Evolutionary conservation across 2,797 vertebrate species (phyloP).

Genomic region (Microctenopoma lineatum): DNA sequence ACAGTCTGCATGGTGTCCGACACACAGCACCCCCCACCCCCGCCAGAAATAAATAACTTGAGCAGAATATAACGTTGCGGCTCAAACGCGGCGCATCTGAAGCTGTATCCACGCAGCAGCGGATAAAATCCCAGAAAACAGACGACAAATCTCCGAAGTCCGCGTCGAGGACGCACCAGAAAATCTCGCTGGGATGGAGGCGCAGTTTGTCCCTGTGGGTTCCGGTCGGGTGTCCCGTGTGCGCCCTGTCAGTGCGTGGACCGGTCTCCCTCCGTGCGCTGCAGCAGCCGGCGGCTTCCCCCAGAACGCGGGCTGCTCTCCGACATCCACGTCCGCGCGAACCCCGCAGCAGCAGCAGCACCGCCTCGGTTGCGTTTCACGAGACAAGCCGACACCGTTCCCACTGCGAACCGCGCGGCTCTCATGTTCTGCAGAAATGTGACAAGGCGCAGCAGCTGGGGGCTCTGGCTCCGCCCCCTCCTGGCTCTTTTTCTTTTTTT

Average conservation of each 20-base stretch:
- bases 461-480: slow-evolving; percentile 69
- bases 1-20: slow-evolving; percentile 65
- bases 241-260: slow-evolving; percentile 53
- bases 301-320: slow-evolving; percentile 23
- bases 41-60: slow-evolving; percentile 51
- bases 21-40: background rate
- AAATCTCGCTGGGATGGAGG: background rate
- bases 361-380: slow-evolving; percentile 56
- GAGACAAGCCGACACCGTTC: slow-evolving; percentile 47
- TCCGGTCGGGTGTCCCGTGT: slow-evolving; percentile 67
- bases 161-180: background rate
- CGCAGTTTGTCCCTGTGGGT: slow-evolving; percentile 48
- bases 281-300: slow-evolving; percentile 29
- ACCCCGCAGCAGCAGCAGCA: slow-evolving; percentile 34
- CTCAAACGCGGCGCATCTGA: slow-evolving; percentile 36
- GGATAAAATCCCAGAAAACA: slow-evolving; percentile 36
- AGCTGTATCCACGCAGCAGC: slow-evolving; percentile 48
- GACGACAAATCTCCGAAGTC: slow-evolving; percentile 41
- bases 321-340: slow-evolving; percentile 36
- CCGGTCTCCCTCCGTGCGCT: slow-evolving; percentile 52
- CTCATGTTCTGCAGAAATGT: slow-evolving; percentile 78
- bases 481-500: slow-evolving; percentile 21
- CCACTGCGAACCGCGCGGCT: slow-evolving; percentile 67
- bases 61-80: slow-evolving; percentile 11
- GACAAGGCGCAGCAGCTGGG: slow-evolving; percentile 84